phyloP scores from a whole-genome alignment of 2,113 vertebrate species.

The Lagopus muta region DNA sequence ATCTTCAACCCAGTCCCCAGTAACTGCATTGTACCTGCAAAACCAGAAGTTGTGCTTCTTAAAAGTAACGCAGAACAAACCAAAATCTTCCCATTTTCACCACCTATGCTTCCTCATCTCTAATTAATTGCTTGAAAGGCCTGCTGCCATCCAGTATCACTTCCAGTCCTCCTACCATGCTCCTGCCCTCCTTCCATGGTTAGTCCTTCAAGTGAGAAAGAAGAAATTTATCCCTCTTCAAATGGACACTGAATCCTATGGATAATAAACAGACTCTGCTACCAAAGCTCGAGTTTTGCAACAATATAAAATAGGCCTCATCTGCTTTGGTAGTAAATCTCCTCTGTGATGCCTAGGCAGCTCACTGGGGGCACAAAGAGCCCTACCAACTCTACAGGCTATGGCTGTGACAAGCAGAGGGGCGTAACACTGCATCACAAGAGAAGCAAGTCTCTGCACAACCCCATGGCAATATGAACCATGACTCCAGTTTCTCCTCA shows the following conservation, averaged over 20 bases:
- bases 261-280: background rate
- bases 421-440: background rate
- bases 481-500: background rate
- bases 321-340: background rate
- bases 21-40: slow-evolving; percentile 92
- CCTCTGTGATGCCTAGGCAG: background rate
- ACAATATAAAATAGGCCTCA: background rate
- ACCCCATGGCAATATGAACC: background rate
- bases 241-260: background rate
- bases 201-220: background rate
- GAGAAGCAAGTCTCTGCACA: background rate
- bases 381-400: background rate
- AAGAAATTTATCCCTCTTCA: background rate
- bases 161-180: background rate
- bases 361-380: background rate
- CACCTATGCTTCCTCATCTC: background rate
- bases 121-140: background rate
- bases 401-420: background rate
- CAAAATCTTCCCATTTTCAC: background rate
- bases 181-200: background rate
- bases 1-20: slow-evolving; percentile 90
- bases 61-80: background rate
- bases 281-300: background rate
- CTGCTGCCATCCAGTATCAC: background rate
- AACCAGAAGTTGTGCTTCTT: background rate